Evolutionary conservation across 1,140 invertebrate genomes (phyloP), one percentile per base, ranked within the genome.

Genomic region (Drosophila arawakana): DNA sequence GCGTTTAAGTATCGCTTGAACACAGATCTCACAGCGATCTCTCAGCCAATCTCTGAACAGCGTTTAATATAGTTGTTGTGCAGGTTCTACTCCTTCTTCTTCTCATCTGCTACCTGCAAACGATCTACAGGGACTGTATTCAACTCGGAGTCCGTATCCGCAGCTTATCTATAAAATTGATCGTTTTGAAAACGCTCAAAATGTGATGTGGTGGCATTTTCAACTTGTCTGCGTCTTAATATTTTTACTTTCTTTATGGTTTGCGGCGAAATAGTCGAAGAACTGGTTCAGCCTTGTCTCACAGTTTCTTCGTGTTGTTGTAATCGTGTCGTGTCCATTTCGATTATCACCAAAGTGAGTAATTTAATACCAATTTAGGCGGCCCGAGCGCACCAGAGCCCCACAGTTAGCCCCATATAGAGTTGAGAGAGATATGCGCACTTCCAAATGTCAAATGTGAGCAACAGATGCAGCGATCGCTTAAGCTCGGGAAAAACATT

Each of bases 171-270:
- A 49, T 50, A 75, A 80, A 85, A 91, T 90, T 84, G 90, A 91
- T 91, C 90, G 90, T 91, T 91, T 91, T 91, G 77, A 81, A 91
- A 91, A 91, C 88, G 90, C 81, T 89, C 84, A 76, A 81, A 89
- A 91, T 88, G 85, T 91, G 90, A 90, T 91, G 90, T 91, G 90
- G 90, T 91, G 90, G 90, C 90, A 91, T 91, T 91, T 91, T 90
- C 85, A 84, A 88, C 90, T 91, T 91, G 90, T 91, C 90, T 88
- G 90, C 90, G 76, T 90, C 83, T 91, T 75, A 88, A 91, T 91
- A 91, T 80, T 84, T 91, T 91, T 91, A 91, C 76, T 88, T 84
- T 83, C 77, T 91, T 90, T 83, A 83, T 78, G 80, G 79, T 10
- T 30, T 75, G 73, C 66, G 60, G 39, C 44, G 61, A 67, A 62